Conservation (phyloP, 2,888 invertebrate genomes). For the Thyatira batis region DNA sequence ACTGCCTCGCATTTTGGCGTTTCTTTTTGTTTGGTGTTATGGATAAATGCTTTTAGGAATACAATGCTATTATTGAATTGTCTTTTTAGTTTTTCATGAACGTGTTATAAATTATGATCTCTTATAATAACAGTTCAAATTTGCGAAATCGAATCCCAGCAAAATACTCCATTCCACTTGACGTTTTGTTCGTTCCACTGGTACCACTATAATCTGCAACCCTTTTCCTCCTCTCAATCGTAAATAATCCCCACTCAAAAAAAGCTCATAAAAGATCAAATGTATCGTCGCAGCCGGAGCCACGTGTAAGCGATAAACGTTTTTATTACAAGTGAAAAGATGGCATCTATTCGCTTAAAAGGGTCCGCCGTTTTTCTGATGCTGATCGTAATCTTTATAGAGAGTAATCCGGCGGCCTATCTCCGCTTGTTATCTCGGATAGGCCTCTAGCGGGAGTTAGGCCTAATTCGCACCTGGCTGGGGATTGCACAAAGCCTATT, state of each 20-base stretch:
- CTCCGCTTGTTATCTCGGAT: background rate
- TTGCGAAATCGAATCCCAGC: too few relatives aligned
- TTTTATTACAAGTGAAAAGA: background rate
- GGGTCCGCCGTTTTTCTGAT: background rate
- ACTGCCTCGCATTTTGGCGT: slow-evolving; percentile 3
- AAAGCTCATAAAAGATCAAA: background rate
- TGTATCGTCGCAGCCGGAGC: background rate
- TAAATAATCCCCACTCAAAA: background rate
- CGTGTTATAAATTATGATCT: too few relatives aligned
- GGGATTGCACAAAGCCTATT: background rate
- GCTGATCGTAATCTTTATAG: background rate
- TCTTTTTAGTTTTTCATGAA: background rate
- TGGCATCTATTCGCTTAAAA: background rate
- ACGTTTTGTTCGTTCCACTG: background rate
- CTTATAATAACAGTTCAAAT: too few relatives aligned
- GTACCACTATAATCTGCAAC: background rate
- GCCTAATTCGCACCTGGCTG: background rate
- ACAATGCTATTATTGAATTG: background rate
- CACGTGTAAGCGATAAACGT: background rate
- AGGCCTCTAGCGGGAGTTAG: background rate
- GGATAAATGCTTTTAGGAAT: slow-evolving; percentile 24
- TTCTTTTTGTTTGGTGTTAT: slow-evolving; percentile 30
- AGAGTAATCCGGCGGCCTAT: slow-evolving; percentile 1
- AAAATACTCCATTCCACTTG: background rate
- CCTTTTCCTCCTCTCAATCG: background rate